These are phyloP conservation scores for Eristalis arbustorum DNA, from an alignment of 2,888 invertebrate species.

Conservation along the genomic window DNA sequence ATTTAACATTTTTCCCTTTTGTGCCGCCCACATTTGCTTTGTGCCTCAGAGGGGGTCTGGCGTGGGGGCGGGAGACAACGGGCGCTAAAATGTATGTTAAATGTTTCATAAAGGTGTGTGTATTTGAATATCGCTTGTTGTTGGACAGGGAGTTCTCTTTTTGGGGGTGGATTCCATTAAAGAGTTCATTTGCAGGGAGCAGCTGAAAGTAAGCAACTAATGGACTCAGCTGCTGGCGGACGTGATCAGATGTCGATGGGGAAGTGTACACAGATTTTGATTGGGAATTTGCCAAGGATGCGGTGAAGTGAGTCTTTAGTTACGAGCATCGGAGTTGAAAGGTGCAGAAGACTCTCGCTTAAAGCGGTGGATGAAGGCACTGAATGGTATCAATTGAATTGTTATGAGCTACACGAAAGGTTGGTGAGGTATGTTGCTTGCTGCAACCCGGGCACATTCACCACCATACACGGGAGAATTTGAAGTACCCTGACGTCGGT, in stretches of 20 bases:
- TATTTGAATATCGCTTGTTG: not conserved
- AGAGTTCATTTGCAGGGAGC: not conserved
- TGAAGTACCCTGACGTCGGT: no score
- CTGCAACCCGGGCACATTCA: no score
- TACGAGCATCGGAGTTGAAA: no score
- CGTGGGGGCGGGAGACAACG: no score
- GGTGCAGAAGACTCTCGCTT: no score
- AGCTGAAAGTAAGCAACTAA: not conserved
- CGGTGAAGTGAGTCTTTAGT: no score
- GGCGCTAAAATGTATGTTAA: not conserved
- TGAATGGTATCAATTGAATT: no score
- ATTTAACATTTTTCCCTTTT: slow-evolving; percentile 6
- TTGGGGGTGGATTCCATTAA: not conserved
- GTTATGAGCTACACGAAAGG: no score
- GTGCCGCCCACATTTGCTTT: not conserved
- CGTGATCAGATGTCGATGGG: not conserved
- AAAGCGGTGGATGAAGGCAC: no score
- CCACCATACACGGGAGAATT: no score
- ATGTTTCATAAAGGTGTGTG: not conserved
- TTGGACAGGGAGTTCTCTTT: not conserved
- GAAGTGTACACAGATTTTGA: not conserved
- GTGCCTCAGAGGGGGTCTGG: not conserved
- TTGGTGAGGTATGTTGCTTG: no score
- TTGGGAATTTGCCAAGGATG: no score
- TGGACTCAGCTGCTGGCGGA: not conserved